Evolutionary conservation across 2,113 vertebrate genomes (phyloP).

Genomic region (Mola mola): DNA sequence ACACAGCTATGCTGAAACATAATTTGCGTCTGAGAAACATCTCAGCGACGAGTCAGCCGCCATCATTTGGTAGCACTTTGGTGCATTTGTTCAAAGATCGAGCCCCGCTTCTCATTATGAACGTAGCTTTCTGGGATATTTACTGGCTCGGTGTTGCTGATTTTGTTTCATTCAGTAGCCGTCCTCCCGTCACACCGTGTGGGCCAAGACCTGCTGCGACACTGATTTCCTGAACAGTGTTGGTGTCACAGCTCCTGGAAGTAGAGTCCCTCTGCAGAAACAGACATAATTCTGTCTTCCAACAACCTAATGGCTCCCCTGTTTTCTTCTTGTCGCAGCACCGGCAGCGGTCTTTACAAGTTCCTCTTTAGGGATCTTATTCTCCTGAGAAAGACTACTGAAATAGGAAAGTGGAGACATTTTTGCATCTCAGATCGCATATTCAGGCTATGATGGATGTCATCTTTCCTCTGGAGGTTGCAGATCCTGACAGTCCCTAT

Average conservation of each 20-base stretch:
- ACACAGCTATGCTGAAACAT: background rate
- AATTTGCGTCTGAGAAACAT: background rate
- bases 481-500: slow-evolving; percentile 66
- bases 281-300: slow-evolving; percentile 38
- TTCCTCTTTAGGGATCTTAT: slow-evolving; percentile 45
- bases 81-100: slow-evolving; percentile 1
- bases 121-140: background rate
- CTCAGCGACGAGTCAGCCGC: background rate
- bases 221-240: slow-evolving; percentile 50
- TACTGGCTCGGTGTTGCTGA: slow-evolving; percentile 10
- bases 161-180: slow-evolving; percentile 32
- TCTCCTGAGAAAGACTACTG: background rate
- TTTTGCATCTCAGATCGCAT: slow-evolving; percentile 26
- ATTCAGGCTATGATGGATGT: slow-evolving; percentile 60
- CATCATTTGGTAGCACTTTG: background rate
- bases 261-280: slow-evolving; percentile 48
- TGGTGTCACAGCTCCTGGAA: slow-evolving; percentile 63
- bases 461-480: slow-evolving; percentile 61
- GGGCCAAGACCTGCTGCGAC: slow-evolving; percentile 34
- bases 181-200: slow-evolving; percentile 34
- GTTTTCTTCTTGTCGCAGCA: slow-evolving; percentile 18
- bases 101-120: slow-evolving; percentile 21
- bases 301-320: slow-evolving; percentile 42
- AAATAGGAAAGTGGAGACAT: slow-evolving; percentile 16
- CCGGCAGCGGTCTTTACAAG: slow-evolving; percentile 23